Base-by-base conservation (phyloP, 2,797 vertebrate genomes). In the Chrysocyon brachyurus region DNA sequence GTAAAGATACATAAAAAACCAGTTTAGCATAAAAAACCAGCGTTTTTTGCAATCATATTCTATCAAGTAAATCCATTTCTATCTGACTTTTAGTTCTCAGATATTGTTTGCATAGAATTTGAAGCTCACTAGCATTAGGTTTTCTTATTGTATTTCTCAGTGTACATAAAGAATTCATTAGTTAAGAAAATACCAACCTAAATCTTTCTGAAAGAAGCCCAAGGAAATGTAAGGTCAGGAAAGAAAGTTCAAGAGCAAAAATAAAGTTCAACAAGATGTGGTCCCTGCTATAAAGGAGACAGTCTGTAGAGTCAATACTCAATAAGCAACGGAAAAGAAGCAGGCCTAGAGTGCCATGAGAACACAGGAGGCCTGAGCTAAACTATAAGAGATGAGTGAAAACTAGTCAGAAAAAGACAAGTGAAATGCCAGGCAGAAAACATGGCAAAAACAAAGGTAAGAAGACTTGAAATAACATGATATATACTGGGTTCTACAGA, bases 171-270 rank as follows among this genome's bases (percentile, higher is more conserved):
- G 21, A 77, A 93, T n/a, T 86, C 46, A 88, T 70, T 26, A 77
- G 75, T 36, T 94, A 78, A 63, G 31, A 94, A 91, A 66, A 75
- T 72, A 85, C 61, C 75, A 91, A n/a, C 64, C 36, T 63, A 94
- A 88, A 84, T n/a, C 77, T 85, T 95, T 93, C 33, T 19, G 91
- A 96, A 96, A 81, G 33, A 93, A 54, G 26, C 5, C 52, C 63
- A 64, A 81, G 57, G 86, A 95, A 90, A 90, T 36, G 3, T 36
- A 64, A 91, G 49, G 14, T 68, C 24, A 96, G 77, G 12, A 12
- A 93, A 94, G 52, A 92, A 75, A 91, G 59, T 64, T 40, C 64
- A 85, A 63, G 61, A 77, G 12, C 33, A 95, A 90, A 94, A 93
- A 56, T 70, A 59, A 92, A 94, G n/a, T 94, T 61, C 52, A 63